Base-by-base conservation (phyloP, 2,888 invertebrate species). In the Spilarctia lutea region DNA sequence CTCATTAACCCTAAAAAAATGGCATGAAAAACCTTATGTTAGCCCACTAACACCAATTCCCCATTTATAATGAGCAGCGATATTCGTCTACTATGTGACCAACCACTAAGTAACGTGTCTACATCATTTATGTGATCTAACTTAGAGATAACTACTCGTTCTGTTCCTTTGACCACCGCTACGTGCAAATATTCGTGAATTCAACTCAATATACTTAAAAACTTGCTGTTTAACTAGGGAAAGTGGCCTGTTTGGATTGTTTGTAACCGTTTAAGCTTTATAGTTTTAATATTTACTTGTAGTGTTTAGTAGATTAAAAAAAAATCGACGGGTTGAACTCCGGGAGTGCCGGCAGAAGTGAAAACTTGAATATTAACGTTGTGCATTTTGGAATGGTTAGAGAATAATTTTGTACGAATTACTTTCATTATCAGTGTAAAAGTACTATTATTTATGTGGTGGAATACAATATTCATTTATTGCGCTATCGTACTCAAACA, bases 111-210 rank as follows among this genome's bases (percentile, higher is more conserved):
- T 76, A 73, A 75, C 76, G 73, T 79, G 75, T 72, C 75, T 77
- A 67, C 75, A 81, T 84, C 78, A 76, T 48, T 72, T 69, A 60
- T 79, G 73, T 66, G 80, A 83, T 86, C 77, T 80, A 79, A 78
- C 72, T 30, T 67, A 68, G 35, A 79, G 79, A 84, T 83, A 79
- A 77, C 75, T 70, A 52, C 70, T 48, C 18, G 76, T 78, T 76
- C 78, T 71, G 39, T 85, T 84, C 67, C 72, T 73, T 75, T 80
- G 85, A 85, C 85, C 83, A 81, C 83, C 78, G 82, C 80, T 82
- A 86, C 87, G 88, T 87, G 88, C 84, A 87, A 88, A 90, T 84
- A 86, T 87, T 85, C 75, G 79, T 79, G 42, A 70, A 81, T 84
- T 84, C 85, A 73, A 67, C 80, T 80, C 67, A 24, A 70, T 75